Evolutionary conservation across 2,888 invertebrate genomes (phyloP).

Genomic region (Lithodes maja): DNA sequence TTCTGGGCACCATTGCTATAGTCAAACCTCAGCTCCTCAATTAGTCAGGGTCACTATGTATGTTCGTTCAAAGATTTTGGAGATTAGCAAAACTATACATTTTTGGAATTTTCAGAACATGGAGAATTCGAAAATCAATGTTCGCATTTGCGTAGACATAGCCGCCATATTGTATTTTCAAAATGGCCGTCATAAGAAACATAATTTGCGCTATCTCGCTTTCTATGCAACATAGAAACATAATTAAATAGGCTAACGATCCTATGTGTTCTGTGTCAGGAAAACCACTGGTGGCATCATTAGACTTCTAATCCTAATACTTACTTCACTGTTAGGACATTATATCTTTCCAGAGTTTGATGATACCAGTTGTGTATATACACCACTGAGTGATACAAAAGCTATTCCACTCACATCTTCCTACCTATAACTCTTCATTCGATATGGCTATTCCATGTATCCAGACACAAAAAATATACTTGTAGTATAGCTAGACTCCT

Average conservation of each 20-base stretch:
- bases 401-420: background rate
- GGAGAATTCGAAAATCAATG: background rate
- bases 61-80: conserved; percentile 5
- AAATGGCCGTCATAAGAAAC: conserved; percentile 3
- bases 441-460: conserved; percentile 3
- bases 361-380: conserved; percentile 8
- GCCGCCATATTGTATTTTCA: conserved; percentile 16
- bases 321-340: background rate
- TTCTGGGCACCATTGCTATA: too few relatives aligned
- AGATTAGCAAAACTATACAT: conserved; percentile 19
- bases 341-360: background rate
- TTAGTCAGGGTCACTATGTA: too few relatives aligned
- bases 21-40: too few relatives aligned
- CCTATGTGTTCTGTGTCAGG: conserved; percentile 7
- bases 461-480: background rate
- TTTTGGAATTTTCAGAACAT: conserved; percentile 11
- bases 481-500: background rate
- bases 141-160: conserved; percentile 3
- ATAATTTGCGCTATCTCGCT: background rate
- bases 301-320: conserved; percentile 1
- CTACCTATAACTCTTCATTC: conserved; percentile 8
- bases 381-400: background rate
- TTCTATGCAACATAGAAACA: background rate
- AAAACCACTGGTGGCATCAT: conserved; percentile 17
- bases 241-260: conserved; percentile 6